phyloP scores from a whole-genome alignment of 2,113 vertebrate species.

The Xiphophorus maculatus region DNA sequence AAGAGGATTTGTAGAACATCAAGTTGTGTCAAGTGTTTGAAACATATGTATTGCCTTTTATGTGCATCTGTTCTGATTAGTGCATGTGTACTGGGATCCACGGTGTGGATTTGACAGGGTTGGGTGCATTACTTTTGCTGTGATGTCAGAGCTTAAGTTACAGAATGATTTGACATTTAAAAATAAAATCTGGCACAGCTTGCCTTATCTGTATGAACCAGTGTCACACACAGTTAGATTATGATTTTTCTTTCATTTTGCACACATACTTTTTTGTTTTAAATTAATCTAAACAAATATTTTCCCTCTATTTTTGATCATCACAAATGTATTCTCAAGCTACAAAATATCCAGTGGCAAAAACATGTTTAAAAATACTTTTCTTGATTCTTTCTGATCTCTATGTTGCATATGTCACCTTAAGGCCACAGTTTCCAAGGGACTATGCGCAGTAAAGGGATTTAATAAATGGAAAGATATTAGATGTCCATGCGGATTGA shows the following conservation, averaged over 20 bases:
- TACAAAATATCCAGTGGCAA: not conserved
- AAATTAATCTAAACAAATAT: not conserved
- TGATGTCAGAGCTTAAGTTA: not conserved
- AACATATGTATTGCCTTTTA: not conserved
- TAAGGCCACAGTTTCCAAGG: not conserved
- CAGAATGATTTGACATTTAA: not conserved
- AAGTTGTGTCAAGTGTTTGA: not conserved
- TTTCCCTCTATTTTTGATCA: too few species aligned
- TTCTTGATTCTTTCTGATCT: conserved; percentile 3
- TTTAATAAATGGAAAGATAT: conserved; percentile 25
- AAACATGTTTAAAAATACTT: not conserved
- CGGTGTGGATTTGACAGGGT: not conserved
- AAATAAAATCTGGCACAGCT: too few species aligned
- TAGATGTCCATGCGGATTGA: conserved; percentile 32
- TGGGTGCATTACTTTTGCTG: not conserved
- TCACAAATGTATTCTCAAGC: not conserved
- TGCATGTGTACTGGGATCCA: not conserved
- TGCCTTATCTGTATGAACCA: too few species aligned
- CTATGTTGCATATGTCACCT: conserved; percentile 1
- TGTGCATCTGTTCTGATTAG: not conserved
- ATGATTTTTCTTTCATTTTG: not conserved
- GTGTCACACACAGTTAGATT: too few species aligned
- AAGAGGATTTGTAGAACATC: not conserved
- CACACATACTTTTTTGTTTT: not conserved
- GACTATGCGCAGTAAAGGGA: not conserved